Evolutionary conservation across 2,888 invertebrate genomes (phyloP).

Genomic region (Phengaris alcon): DNA sequence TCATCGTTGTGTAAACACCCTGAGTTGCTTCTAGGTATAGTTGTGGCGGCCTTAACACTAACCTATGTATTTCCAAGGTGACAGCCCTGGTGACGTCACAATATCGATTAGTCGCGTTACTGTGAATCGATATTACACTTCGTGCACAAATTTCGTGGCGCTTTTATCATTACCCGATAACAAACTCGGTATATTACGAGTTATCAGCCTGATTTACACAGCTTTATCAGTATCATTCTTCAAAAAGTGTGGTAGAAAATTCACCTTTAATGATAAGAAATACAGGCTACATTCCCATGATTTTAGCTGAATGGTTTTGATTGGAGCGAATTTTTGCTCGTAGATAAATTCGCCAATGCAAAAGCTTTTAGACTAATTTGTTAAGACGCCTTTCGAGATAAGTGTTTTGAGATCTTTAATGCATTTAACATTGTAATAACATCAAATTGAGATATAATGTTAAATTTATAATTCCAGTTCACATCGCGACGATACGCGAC

Average conservation of each 20-base stretch:
- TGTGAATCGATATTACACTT: constrained; percentile 12
- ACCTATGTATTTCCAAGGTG: neutral
- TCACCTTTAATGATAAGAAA: neutral
- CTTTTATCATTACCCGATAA: constrained; percentile 18
- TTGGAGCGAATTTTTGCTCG: constrained; percentile 25
- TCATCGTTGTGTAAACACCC: no score
- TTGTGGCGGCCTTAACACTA: constrained; percentile 1
- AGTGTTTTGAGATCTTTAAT: neutral
- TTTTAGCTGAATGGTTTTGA: neutral
- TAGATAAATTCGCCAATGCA: constrained; percentile 24
- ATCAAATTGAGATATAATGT: neutral
- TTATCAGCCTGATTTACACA: constrained; percentile 27
- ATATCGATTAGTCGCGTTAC: constrained; percentile 7
- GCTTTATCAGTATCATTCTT: constrained; percentile 26
- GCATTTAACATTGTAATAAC: constrained; percentile 16
- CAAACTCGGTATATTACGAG: constrained; percentile 26
- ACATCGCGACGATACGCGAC: no score
- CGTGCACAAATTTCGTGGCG: constrained; percentile 26
- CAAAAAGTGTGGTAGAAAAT: neutral
- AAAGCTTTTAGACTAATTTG: constrained; percentile 30
- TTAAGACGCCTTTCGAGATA: constrained; percentile 24
- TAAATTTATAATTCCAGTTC: neutral
- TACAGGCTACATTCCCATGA: neutral
- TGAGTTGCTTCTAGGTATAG: neutral
- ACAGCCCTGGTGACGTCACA: neutral